These are phyloP conservation scores for Hesperia comma DNA, from an alignment of 2,888 invertebrate genomes.

Conservation along the genomic window DNA sequence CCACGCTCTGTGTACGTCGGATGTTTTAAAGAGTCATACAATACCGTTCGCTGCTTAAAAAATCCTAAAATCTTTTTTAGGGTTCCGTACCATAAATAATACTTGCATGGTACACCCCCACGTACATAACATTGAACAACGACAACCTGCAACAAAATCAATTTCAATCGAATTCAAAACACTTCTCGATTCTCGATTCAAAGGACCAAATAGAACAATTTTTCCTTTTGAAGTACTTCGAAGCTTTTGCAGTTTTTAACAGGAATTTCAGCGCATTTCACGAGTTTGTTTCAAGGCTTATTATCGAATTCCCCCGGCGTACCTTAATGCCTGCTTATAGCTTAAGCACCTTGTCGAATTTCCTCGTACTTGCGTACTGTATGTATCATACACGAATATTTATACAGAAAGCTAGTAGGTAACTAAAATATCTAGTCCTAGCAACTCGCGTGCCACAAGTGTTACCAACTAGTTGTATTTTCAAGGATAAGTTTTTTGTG, in stretches of 20 bases:
- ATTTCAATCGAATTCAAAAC: constrained; percentile 9
- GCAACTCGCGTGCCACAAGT: too few species aligned
- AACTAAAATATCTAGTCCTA: too few species aligned
- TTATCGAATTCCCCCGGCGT: neutral
- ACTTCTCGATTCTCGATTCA: neutral
- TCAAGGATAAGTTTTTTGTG: too few species aligned
- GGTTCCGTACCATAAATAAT: too few species aligned
- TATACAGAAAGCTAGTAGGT: too few species aligned
- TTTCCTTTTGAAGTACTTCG: constrained; percentile 10
- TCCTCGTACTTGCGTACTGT: too few species aligned
- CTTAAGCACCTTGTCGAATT: neutral
- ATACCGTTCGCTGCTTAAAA: too few species aligned
- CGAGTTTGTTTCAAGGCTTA: neutral
- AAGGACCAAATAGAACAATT: constrained; percentile 17
- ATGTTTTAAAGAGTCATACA: neutral
- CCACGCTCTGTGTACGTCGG: constrained; percentile 55
- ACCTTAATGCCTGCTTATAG: neutral
- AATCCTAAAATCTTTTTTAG: too few species aligned
- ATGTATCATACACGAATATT: too few species aligned
- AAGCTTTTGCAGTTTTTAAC: neutral
- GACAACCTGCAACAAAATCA: neutral
- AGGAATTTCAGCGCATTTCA: neutral
- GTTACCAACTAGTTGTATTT: too few species aligned
- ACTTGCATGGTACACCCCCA: neutral
- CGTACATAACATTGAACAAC: neutral